These are phyloP conservation scores for Sturnira hondurensis DNA, from an alignment of 2,113 vertebrate genomes.

Conservation along the genomic window DNA sequence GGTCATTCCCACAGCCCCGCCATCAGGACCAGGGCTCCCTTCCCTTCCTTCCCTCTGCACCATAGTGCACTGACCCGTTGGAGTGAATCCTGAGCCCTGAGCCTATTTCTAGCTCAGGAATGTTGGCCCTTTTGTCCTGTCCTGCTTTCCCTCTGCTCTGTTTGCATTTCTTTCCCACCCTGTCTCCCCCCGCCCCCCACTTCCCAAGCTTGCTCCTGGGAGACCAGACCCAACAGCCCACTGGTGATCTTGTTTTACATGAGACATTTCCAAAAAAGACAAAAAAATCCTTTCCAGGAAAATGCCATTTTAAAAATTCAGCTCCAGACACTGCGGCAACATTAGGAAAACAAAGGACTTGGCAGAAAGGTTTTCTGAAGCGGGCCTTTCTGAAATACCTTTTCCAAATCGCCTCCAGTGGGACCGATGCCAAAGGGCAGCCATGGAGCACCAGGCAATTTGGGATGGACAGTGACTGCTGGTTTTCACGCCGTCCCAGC, in stretches of 20 bases:
- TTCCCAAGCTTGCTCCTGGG: slow-evolving; percentile 38
- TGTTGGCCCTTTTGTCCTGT: background rate
- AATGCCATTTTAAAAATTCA: slow-evolving; percentile 71
- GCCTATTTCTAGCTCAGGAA: slow-evolving; percentile 25
- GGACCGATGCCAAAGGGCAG: background rate
- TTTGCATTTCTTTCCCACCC: slow-evolving; percentile 38
- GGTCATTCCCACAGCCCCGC: background rate
- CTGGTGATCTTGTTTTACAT: slow-evolving; percentile 70
- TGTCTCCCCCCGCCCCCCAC: background rate
- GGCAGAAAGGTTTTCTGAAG: slow-evolving; percentile 63
- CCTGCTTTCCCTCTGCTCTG: background rate
- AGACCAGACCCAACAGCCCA: slow-evolving; percentile 23
- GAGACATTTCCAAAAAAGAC: slow-evolving; percentile 73
- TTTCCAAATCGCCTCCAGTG: slow-evolving; percentile 45
- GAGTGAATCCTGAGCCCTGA: slow-evolving; percentile 3
- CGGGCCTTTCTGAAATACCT: slow-evolving; percentile 54
- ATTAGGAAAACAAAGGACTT: slow-evolving; percentile 74
- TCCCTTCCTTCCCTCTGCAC: background rate
- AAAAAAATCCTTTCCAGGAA: slow-evolving; percentile 71
- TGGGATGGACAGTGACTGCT: background rate
- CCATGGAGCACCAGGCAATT: background rate
- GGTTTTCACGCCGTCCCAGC: background rate
- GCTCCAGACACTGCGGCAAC: slow-evolving; percentile 67
- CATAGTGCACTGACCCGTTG: background rate
- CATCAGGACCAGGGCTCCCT: background rate